Evolutionary conservation across 2,113 vertebrate species (phyloP).

Genomic region (Protomyctophum bolini): DNA sequence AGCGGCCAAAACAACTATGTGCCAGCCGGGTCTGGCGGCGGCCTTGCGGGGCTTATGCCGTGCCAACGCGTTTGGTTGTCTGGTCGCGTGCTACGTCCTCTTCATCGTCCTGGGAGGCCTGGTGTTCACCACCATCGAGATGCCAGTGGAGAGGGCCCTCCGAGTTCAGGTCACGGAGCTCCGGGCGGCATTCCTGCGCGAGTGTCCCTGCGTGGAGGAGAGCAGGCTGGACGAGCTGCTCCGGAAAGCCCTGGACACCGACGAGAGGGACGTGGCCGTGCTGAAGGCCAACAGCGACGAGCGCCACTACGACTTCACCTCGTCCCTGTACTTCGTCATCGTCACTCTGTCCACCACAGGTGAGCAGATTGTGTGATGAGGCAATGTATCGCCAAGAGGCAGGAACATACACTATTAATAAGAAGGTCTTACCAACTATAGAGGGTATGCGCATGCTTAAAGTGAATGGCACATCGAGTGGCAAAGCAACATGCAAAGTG

Average conservation of each 20-base stretch:
- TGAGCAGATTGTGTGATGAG: conserved; percentile 38
- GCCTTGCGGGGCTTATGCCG: conserved; percentile 14
- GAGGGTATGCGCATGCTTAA: too few relatives aligned
- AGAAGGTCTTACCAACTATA: too few relatives aligned
- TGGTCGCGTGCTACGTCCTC: conserved; percentile 68
- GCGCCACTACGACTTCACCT: conserved; percentile 75
- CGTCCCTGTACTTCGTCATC: conserved; percentile 80
- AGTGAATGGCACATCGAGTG: too few relatives aligned
- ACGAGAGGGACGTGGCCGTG: conserved; percentile 59
- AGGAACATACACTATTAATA: too few relatives aligned
- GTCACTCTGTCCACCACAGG: conserved; percentile 82
- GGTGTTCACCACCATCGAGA: conserved; percentile 73
- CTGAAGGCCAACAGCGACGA: conserved; percentile 53
- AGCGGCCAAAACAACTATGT: conserved; percentile 35
- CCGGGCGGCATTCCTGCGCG: conserved; percentile 62
- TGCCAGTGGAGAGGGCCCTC: conserved; percentile 62
- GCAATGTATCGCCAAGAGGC: too few relatives aligned
- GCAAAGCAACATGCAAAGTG: too few relatives aligned
- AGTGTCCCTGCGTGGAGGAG: conserved; percentile 68
- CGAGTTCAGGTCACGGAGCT: conserved; percentile 57
- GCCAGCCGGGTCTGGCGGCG: conserved; percentile 9
- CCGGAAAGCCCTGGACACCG: conserved; percentile 48
- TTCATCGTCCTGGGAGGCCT: conserved; percentile 68
- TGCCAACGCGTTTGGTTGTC: conserved; percentile 46
- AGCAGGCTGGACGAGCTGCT: conserved; percentile 68